Evolutionary conservation across 2,113 vertebrate species (phyloP).

Genomic region (Aplodontia rufa): DNA sequence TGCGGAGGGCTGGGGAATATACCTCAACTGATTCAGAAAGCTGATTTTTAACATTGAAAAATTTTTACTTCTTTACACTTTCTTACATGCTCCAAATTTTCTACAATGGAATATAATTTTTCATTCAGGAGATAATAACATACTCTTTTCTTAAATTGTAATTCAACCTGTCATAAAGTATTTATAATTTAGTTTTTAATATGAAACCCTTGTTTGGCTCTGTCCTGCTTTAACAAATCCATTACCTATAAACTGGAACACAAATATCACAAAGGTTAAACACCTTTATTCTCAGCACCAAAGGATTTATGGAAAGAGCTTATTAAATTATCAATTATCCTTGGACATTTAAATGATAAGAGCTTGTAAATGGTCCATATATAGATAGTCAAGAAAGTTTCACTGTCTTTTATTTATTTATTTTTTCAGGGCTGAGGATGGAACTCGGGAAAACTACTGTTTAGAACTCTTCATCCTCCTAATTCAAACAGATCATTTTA

Average conservation of each 20-base stretch:
- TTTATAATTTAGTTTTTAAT: neutral
- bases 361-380: neutral
- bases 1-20: neutral
- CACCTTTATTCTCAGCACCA: neutral
- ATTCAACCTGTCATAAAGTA: neutral
- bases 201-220: neutral
- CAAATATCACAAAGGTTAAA: neutral
- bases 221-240: neutral
- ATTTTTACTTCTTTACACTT: neutral
- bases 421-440: no score
- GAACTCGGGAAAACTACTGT: neutral
- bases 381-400: neutral
- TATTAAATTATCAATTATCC: neutral
- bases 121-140: neutral
- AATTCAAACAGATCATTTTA: neutral
- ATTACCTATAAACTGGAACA: neutral
- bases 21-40: neutral
- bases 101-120: neutral
- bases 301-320: neutral
- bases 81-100: neutral
- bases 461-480: neutral
- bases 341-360: neutral
- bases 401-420: neutral
- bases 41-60: no score
- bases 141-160: neutral